These are phyloP conservation scores for Sterna hirundo DNA, from an alignment of 2,113 vertebrate species.

Conservation along the genomic window DNA sequence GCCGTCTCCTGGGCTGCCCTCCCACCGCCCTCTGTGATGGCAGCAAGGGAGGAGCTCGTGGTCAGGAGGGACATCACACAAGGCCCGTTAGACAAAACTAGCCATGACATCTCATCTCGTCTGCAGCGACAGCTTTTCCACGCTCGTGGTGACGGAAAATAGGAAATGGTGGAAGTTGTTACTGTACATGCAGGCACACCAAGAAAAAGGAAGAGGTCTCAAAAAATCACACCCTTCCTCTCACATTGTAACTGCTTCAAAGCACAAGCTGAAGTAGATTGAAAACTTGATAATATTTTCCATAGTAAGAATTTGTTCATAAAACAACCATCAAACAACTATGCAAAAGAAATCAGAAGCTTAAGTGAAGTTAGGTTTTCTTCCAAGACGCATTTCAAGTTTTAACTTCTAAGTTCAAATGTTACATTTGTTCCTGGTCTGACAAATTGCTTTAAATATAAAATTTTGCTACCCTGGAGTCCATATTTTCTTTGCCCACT, in stretches of 20 bases:
- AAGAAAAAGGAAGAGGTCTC: not conserved
- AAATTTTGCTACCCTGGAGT: not conserved
- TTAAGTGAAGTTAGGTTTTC: not conserved
- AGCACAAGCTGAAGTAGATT: not conserved
- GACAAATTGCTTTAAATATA: not conserved
- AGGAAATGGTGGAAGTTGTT: not conserved
- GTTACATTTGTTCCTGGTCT: not conserved
- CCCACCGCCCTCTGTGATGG: fast-evolving
- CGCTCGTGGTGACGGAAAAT: not conserved
- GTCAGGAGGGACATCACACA: not conserved
- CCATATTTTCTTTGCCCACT: not conserved
- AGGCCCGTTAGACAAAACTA: not conserved
- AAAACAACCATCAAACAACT: not conserved
- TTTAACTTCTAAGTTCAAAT: not conserved
- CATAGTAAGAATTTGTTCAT: not conserved
- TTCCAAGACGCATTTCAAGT: not conserved
- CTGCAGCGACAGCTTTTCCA: not conserved
- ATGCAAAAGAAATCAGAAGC: not conserved
- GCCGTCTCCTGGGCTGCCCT: fast-evolving
- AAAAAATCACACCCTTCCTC: not conserved
- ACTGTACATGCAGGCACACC: fast-evolving
- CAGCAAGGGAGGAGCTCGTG: not conserved
- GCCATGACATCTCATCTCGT: not conserved
- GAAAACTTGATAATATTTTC: not conserved
- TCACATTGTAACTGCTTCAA: not conserved